phyloP scores from a whole-genome alignment of 2,888 invertebrate genomes.

The Ceratothoa steindachneri region DNA sequence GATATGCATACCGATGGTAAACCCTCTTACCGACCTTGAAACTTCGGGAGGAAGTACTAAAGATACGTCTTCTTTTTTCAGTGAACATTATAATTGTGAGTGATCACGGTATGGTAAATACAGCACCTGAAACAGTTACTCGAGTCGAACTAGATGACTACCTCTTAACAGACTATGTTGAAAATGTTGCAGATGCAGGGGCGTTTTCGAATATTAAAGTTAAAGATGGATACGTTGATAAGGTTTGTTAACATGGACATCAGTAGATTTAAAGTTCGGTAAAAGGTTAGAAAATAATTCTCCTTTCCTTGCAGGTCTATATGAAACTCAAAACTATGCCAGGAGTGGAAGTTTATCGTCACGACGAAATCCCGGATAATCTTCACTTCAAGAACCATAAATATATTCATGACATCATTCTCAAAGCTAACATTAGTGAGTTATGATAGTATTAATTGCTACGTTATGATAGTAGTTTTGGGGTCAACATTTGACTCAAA shows the following conservation, averaged over 20 bases:
- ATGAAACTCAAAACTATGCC: conserved; percentile 48
- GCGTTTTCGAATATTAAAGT: conserved; percentile 50
- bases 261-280: too few species aligned
- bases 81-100: conserved; percentile 53
- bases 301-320: conserved; percentile 49
- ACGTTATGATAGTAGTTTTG: too few species aligned
- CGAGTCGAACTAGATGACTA: conserved; percentile 50
- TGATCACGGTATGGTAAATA: conserved; percentile 53
- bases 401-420: conserved; percentile 54
- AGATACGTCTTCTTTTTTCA: conserved; percentile 5
- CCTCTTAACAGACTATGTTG: conserved; percentile 48
- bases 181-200: conserved; percentile 50
- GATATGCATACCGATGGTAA: too few species aligned
- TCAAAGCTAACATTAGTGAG: conserved; percentile 54
- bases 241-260: conserved; percentile 46
- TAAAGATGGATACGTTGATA: conserved; percentile 43
- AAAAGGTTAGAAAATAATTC: too few species aligned
- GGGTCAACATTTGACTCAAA: too few species aligned
- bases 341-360: conserved; percentile 52
- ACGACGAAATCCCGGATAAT: conserved; percentile 54
- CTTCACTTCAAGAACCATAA: conserved; percentile 55
- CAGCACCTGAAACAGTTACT: conserved; percentile 49
- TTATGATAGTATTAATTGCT: too few species aligned
- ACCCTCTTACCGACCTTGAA: too few species aligned
- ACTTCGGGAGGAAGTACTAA: too few species aligned